A percentile compares a stretch with the other conserved stretches of the same genome.
phyloP scores from a whole-genome alignment of 1,140 invertebrate species.

The Asbolus verrucosus region DNA sequence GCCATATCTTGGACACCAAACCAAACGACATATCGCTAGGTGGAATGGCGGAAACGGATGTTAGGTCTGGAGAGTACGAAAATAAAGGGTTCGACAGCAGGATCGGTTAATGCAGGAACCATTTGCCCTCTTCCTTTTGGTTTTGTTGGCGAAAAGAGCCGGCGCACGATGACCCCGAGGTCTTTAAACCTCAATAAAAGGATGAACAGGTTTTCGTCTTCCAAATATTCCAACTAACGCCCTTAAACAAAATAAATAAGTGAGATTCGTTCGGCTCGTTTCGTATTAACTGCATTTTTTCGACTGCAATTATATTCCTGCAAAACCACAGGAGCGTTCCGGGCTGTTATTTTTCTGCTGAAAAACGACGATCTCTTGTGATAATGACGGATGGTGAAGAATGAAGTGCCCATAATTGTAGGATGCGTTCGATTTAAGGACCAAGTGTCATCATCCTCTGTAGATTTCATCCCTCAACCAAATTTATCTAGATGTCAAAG shows the following conservation, averaged over 20 bases:
- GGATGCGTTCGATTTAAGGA: constrained; percentile 6
- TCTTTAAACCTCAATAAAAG: constrained; percentile 55
- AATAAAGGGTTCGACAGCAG: constrained; percentile 50
- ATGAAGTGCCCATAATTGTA: constrained; percentile 15
- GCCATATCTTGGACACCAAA: constrained; percentile 13
- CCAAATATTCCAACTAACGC: constrained; percentile 54
- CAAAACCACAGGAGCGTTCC: constrained; percentile 1
- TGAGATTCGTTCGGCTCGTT: background rate
- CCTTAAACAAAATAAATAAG: constrained; percentile 54
- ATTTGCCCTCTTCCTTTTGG: no score
- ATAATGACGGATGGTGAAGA: constrained; percentile 9
- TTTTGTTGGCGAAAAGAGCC: constrained; percentile 34
- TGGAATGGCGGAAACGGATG: constrained; percentile 48
- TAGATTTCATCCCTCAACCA: background rate
- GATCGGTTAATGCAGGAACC: no score
- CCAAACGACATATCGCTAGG: constrained; percentile 26
- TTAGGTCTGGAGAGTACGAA: constrained; percentile 50
- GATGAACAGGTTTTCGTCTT: constrained; percentile 54
- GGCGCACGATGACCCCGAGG: constrained; percentile 50
- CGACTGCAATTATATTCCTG: constrained; percentile 19
- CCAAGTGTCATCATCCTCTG: constrained; percentile 15
- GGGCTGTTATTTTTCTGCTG: background rate
- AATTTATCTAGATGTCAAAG: constrained; percentile 20
- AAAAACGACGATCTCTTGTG: constrained; percentile 10
- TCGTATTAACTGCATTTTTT: constrained; percentile 31